Conservation (phyloP, 2,888 invertebrate species). For the Chrysotoxum bicinctum region DNA sequence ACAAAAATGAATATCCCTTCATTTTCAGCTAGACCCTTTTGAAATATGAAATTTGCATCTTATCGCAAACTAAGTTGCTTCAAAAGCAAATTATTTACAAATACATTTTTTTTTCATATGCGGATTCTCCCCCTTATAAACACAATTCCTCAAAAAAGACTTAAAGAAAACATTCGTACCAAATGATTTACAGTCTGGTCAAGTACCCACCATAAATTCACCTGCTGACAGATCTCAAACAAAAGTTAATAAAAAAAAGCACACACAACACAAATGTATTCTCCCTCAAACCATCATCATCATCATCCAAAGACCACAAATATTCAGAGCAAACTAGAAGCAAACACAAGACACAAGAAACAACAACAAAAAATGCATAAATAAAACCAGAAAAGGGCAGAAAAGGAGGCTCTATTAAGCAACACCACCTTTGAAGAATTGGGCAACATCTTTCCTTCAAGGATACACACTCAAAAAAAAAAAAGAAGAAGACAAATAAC, state of each 20-base stretch:
- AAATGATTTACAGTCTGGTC: constrained; percentile 80
- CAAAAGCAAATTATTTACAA: neutral
- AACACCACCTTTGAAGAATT: constrained; percentile 54
- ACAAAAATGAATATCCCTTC: neutral
- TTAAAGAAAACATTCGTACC: constrained; percentile 35
- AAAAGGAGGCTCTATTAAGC: neutral
- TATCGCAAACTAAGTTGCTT: neutral
- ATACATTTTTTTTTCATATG: neutral
- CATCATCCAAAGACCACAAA: constrained; percentile 27
- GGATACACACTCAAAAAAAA: constrained; percentile 8
- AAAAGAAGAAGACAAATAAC: neutral
- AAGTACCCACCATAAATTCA: constrained; percentile 79
- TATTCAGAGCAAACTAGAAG: constrained; percentile 63
- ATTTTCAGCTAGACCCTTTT: neutral
- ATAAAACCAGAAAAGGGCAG: constrained; percentile 59
- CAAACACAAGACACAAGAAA: constrained; percentile 25
- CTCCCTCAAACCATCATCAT: neutral
- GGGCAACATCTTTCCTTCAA: constrained; percentile 56
- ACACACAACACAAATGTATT: neutral
- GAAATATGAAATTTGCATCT: neutral
- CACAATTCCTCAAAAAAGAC: neutral
- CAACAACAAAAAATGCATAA: constrained; percentile 42
- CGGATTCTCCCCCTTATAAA: neutral
- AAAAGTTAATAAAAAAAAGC: constrained; percentile 8
- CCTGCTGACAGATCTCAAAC: constrained; percentile 78